Conservation (phyloP, 2,113 vertebrate species). For the Bubalus kerabau region DNA sequence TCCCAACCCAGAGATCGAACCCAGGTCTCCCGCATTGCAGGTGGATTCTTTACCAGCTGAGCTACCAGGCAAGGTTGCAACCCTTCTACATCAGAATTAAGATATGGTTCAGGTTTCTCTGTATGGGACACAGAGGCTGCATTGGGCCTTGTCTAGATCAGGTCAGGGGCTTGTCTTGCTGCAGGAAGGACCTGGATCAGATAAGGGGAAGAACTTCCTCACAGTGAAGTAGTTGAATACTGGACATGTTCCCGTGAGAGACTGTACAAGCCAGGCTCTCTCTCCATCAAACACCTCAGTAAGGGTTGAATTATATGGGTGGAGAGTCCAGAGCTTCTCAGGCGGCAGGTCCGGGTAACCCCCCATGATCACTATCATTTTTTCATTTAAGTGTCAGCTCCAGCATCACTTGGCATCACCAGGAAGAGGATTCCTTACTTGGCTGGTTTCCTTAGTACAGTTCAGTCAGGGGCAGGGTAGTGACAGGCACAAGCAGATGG, state of each 20-base stretch:
- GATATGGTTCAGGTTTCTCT: neutral
- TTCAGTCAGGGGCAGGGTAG: neutral
- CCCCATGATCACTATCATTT: neutral
- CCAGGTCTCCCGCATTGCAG: neutral
- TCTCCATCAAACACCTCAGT: too few relatives aligned
- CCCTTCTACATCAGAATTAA: neutral
- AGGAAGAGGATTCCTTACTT: neutral
- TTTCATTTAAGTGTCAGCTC: neutral
- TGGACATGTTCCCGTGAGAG: neutral
- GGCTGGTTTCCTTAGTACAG: neutral
- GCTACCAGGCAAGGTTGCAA: neutral
- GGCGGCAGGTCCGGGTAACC: neutral
- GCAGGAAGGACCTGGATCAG: neutral
- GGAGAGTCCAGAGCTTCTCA: neutral
- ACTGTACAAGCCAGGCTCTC: neutral
- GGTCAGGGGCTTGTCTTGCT: neutral
- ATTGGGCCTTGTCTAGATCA: neutral
- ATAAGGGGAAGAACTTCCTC: neutral
- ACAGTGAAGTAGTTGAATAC: neutral
- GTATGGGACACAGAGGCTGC: neutral
- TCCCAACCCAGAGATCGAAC: neutral
- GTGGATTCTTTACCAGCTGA: neutral
- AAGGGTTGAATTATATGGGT: neutral
- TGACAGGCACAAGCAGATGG: neutral
- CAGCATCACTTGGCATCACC: neutral